Base-by-base conservation (phyloP, 2,888 invertebrate genomes). In the Chrysopilus asiliformis region DNA sequence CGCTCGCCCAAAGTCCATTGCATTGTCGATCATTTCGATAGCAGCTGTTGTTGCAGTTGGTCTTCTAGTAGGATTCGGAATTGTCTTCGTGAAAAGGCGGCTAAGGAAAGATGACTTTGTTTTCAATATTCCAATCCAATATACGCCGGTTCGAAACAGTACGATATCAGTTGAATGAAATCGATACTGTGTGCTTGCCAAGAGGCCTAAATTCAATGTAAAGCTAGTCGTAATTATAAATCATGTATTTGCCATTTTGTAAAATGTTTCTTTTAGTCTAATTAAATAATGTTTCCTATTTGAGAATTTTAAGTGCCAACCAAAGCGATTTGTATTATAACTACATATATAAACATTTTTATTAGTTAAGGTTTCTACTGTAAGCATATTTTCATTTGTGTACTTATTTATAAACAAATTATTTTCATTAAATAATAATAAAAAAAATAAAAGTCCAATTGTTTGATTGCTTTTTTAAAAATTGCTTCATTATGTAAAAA, bases 81-180 rank as follows among this genome's bases (percentile, higher is more conserved):
- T 46, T 18, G 45, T 46, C 24, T 40, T 42, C 14, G 24, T 45
- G 12, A 41, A 41, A 18, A 35, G 34, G 15, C 42, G 39, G 28
- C 33, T 46, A 24, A 32, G 27, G 15, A 37, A 43, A 24, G 36
- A 34, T 25, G 40, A 39, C 12, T 28, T 40, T 20, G 31, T 32
- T 6, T 40, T 42, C 24, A 34, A 36, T 4, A 34, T 36, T 7
- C 47, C 49, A 2, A 47, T 49, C 15, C 33, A 46, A 26, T 49
- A 49, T 33, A 47, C 47, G 13, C 44, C 45, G 2, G 46, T 49
- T 3, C 35, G 45, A 20, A 41, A 46, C 29, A 45, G 40, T 29
- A 44, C 44, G 16, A 37, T 43, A 14, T 35, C 35, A 30, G 25
- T 32, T 22, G 22, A 22, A 10, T 22, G 10, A n/a, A n/a, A n/a